Conservation (phyloP, 92 coral and sea anemone species). For the Porites cylindrica region DNA sequence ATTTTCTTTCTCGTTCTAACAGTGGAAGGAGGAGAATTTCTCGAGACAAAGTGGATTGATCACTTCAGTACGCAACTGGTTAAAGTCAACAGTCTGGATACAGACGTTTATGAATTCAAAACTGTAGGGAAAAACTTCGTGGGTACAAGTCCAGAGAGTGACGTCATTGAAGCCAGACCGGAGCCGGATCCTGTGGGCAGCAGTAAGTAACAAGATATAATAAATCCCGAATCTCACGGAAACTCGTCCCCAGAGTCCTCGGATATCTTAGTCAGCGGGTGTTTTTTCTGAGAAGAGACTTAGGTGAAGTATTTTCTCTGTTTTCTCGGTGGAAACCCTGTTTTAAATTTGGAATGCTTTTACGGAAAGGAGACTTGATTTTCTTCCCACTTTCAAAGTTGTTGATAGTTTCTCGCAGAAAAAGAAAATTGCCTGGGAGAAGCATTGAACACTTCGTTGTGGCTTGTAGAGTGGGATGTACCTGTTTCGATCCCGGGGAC, state of each 20-base stretch:
- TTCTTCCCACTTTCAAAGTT: too few relatives aligned
- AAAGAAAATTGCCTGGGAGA: too few relatives aligned
- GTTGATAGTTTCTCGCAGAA: too few relatives aligned
- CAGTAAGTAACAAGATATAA: background rate
- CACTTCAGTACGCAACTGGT: constrained; percentile 55
- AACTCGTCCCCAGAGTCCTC: background rate
- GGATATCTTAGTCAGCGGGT: background rate
- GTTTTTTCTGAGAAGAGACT: too few relatives aligned
- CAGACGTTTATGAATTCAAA: constrained; percentile 69
- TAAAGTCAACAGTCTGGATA: constrained; percentile 46
- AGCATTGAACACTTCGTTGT: too few relatives aligned
- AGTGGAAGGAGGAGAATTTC: constrained; percentile 13
- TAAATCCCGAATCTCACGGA: background rate
- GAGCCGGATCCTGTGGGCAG: background rate
- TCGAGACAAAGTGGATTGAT: constrained; percentile 61
- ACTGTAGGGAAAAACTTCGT: constrained; percentile 75
- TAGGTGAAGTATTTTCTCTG: too few relatives aligned
- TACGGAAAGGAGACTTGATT: too few relatives aligned
- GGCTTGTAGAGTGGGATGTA: too few relatives aligned
- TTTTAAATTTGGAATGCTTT: too few relatives aligned
- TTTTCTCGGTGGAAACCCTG: too few relatives aligned
- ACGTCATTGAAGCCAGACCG: background rate
- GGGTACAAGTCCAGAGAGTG: constrained; percentile 67
- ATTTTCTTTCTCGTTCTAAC: too few relatives aligned
- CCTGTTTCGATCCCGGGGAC: too few relatives aligned